Evolutionary conservation across 2,888 invertebrate genomes (phyloP).

Genomic region (Loripinus fragilis): DNA sequence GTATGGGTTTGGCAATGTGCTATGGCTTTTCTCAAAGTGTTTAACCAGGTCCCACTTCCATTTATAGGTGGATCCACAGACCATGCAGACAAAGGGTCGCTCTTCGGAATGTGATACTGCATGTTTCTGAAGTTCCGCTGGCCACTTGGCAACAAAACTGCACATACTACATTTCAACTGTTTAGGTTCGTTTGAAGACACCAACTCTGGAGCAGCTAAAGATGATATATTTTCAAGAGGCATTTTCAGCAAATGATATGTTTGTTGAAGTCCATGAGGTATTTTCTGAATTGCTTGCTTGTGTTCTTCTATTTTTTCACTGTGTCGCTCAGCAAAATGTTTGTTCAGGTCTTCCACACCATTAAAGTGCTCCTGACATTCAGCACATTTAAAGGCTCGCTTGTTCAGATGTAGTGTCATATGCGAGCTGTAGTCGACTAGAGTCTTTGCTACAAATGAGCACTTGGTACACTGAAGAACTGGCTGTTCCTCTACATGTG

Average conservation of each 20-base stretch:
- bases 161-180: constrained; percentile 82
- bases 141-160: constrained; percentile 81
- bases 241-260: constrained; percentile 78
- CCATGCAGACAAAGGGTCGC: constrained; percentile 80
- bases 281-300: constrained; percentile 79
- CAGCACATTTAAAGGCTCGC: constrained; percentile 78
- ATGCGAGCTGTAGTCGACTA: constrained; percentile 76
- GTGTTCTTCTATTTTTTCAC: constrained; percentile 75
- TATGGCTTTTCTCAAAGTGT: constrained; percentile 82
- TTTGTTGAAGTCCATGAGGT: constrained; percentile 78
- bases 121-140: constrained; percentile 82
- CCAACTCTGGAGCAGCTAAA: constrained; percentile 68
- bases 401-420: constrained; percentile 77
- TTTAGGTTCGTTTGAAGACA: constrained; percentile 67
- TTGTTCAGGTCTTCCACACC: constrained; percentile 80
- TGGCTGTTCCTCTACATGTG: constrained; percentile 34
- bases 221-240: constrained; percentile 74
- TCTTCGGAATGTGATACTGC: constrained; percentile 82
- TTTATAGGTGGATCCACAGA: constrained; percentile 82
- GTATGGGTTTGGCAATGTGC: constrained; percentile 81
- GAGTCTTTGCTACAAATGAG: constrained; percentile 73
- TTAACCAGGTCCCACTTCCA: constrained; percentile 83
- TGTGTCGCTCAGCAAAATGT: constrained; percentile 79
- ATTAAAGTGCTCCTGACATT: constrained; percentile 79
- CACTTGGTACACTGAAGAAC: constrained; percentile 76